A percentile compares a stretch with the other conserved stretches of the same genome.
Evolutionary conservation across 2,113 vertebrate species (phyloP).

Genomic region (Cephalopterus ornatus): DNA sequence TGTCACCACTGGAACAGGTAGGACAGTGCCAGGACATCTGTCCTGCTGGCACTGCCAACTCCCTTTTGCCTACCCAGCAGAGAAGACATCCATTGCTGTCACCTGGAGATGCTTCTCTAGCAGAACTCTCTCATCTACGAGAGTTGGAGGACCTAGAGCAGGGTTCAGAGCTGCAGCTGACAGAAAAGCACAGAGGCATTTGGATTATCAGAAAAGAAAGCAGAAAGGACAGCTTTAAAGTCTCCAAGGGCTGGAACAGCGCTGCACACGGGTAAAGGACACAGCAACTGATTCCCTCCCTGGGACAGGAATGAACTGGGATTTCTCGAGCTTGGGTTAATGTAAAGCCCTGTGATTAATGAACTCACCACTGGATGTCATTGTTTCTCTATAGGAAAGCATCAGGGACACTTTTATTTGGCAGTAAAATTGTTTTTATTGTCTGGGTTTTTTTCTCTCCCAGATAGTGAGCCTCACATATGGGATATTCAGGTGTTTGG

Average conservation of each 20-base stretch:
- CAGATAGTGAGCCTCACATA: not conserved
- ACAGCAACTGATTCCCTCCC: not conserved
- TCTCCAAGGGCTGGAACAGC: not conserved
- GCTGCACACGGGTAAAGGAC: not conserved
- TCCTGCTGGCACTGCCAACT: not conserved
- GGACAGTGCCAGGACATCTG: not conserved
- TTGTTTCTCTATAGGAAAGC: constrained; percentile 67
- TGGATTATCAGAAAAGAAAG: not conserved
- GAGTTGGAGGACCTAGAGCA: not conserved
- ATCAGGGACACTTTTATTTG: not conserved
- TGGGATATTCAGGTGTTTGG: constrained; percentile 55
- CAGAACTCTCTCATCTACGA: not conserved
- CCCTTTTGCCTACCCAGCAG: not conserved
- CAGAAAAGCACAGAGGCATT: not conserved
- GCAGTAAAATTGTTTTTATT: constrained; percentile 32
- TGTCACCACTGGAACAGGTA: not conserved
- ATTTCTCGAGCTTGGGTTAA: not conserved
- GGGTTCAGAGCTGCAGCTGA: not conserved
- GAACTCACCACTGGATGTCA: constrained; percentile 74
- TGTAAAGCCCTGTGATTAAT: constrained; percentile 30
- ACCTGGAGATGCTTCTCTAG: not conserved
- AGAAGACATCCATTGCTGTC: not conserved
- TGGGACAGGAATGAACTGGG: not conserved
- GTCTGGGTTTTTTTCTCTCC: not conserved
- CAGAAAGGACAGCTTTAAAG: not conserved